phyloP scores from a whole-genome alignment of 2,797 vertebrate species.

The Lagodon rhomboides region DNA sequence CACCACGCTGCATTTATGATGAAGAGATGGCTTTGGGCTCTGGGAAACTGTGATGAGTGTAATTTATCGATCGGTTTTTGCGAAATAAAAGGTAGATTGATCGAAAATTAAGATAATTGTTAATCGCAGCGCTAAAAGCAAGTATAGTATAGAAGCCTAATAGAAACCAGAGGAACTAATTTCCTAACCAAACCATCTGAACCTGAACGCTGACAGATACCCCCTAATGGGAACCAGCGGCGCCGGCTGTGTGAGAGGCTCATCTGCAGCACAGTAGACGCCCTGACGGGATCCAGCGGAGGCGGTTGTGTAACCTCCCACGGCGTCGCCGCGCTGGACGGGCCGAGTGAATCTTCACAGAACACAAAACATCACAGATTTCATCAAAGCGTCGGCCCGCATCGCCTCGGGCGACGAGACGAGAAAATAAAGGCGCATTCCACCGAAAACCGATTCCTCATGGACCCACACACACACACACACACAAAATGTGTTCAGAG shows the following conservation, averaged over 20 bases:
- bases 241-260: background rate
- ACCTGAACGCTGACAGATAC: background rate
- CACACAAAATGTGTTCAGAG: slow-evolving; percentile 10
- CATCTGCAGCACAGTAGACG: slow-evolving; percentile 24
- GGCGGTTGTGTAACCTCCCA: slow-evolving; percentile 27
- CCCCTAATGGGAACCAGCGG: slow-evolving; percentile 17
- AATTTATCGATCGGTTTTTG: no score
- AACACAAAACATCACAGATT: slow-evolving; percentile 55
- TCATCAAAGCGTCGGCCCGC: slow-evolving; percentile 56
- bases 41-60: no score
- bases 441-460: slow-evolving; percentile 64
- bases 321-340: slow-evolving; percentile 9
- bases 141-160: background rate
- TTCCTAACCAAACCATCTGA: background rate
- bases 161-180: slow-evolving; percentile 5
- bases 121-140: background rate
- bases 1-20: no score
- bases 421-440: slow-evolving; percentile 64
- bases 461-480: slow-evolving; percentile 23
- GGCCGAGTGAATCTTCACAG: slow-evolving; percentile 32
- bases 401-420: slow-evolving; percentile 35
- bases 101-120: no score
- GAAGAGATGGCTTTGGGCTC: no score
- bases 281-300: slow-evolving; percentile 25
- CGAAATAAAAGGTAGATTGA: no score